Percentiles rank a stretch among this genome's conserved stretches.
phyloP scores from a whole-genome alignment of 2,113 vertebrate genomes.

The Noturus placidus region DNA sequence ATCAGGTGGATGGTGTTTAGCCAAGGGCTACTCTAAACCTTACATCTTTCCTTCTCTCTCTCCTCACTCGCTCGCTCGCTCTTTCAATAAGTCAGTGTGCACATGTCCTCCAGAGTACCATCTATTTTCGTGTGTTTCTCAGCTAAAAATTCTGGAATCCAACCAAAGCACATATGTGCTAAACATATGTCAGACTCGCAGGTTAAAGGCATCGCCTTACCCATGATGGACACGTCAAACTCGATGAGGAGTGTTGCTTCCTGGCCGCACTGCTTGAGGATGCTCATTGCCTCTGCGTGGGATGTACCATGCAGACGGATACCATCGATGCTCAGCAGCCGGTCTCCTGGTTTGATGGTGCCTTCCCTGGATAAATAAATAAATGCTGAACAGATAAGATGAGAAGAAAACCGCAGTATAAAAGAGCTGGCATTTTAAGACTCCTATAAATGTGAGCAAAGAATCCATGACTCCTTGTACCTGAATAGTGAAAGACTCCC shows the following conservation, averaged over 20 bases:
- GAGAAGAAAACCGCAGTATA: neutral
- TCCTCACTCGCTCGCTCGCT: neutral
- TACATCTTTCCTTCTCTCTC: neutral
- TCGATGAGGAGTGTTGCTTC: slow-evolving; percentile 93
- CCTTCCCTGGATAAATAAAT: slow-evolving; percentile 81
- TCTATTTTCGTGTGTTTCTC: slow-evolving; percentile 13
- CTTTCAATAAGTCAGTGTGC: slow-evolving; percentile 4
- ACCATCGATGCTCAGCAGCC: slow-evolving; percentile 92
- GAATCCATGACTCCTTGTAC: slow-evolving; percentile 16
- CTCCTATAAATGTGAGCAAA: neutral
- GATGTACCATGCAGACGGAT: slow-evolving; percentile 92
- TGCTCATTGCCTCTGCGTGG: slow-evolving; percentile 92
- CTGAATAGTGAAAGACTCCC: neutral
- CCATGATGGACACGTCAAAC: slow-evolving; percentile 96
- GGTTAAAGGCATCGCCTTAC: slow-evolving; percentile 66
- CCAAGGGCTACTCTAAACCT: slow-evolving; percentile 22
- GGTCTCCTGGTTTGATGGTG: slow-evolving; percentile 92
- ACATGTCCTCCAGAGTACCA: slow-evolving; percentile 4
- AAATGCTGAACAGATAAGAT: slow-evolving; percentile 41
- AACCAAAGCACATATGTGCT: slow-evolving; percentile 1
- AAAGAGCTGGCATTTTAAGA: neutral
- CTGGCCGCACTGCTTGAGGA: slow-evolving; percentile 96
- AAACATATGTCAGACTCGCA: neutral
- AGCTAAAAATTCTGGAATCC: slow-evolving; percentile 30
- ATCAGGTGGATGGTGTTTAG: slow-evolving; percentile 27